These are phyloP conservation scores for Aegotheles bennettii DNA, from an alignment of 2,113 vertebrate species.

Conservation along the genomic window DNA sequence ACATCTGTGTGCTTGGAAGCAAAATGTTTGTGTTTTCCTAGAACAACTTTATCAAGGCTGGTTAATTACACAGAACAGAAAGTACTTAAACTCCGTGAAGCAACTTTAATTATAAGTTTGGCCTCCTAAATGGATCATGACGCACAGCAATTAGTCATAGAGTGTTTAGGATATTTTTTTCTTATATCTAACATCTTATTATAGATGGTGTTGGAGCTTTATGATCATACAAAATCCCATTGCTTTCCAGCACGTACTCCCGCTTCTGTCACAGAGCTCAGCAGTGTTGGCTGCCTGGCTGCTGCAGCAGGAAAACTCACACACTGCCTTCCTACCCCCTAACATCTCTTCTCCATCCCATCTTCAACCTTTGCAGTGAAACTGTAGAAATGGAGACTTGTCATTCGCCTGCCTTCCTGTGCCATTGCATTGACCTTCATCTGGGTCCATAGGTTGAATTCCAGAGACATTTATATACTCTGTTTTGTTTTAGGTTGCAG, in stretches of 20 bases:
- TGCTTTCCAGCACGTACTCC: background rate
- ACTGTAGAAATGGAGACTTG: background rate
- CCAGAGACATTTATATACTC: rapidly evolving
- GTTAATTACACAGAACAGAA: background rate
- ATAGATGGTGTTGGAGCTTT: background rate
- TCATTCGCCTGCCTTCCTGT: background rate
- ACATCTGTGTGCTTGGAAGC: background rate
- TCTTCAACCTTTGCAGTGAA: background rate
- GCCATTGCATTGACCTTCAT: background rate
- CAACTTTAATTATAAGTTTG: background rate
- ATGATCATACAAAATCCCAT: rapidly evolving
- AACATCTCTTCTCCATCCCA: background rate
- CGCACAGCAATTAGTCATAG: background rate
- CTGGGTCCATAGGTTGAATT: background rate
- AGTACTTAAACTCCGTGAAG: background rate
- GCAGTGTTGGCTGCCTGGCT: background rate
- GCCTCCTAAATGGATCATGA: background rate
- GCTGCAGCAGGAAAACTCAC: background rate
- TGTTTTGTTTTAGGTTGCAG: background rate
- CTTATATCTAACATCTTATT: background rate
- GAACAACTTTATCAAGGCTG: background rate
- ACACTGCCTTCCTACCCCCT: rapidly evolving
- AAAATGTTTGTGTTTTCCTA: background rate
- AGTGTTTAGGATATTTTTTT: background rate
- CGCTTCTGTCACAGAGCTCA: background rate